Percentiles rank a stretch among this genome's conserved stretches.
phyloP scores from a whole-genome alignment of 2,113 vertebrate species.

The Promerops cafer region DNA sequence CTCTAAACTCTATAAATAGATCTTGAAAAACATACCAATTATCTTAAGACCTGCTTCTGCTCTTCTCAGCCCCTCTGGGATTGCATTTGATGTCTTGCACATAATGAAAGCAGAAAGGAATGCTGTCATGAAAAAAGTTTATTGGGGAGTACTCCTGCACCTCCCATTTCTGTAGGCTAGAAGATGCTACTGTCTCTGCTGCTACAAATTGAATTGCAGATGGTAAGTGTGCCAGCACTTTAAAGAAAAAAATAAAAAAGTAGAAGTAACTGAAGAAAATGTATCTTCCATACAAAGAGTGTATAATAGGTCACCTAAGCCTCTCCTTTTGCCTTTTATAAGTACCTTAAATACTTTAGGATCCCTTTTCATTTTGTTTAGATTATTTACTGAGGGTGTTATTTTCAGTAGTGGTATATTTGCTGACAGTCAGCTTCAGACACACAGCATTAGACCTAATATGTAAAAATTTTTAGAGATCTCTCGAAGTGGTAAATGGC shows the following conservation, averaged over 20 bases:
- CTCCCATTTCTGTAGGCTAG: not conserved
- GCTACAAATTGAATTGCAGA: not conserved
- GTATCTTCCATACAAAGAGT: not conserved
- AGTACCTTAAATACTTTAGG: not conserved
- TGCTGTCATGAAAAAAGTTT: not conserved
- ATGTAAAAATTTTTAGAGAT: not conserved
- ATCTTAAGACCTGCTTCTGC: not conserved
- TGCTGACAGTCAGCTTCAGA: not conserved
- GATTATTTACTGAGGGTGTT: not conserved
- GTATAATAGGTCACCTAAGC: not conserved
- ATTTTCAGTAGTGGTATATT: not conserved
- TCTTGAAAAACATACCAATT: constrained; percentile 4
- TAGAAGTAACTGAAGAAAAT: not conserved
- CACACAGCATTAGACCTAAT: not conserved
- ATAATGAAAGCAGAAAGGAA: not conserved
- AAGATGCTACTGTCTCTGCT: not conserved
- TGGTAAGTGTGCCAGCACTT: not conserved
- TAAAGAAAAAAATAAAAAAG: not conserved
- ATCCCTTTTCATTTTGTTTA: not conserved
- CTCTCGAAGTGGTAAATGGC: not conserved
- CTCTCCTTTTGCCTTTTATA: not conserved
- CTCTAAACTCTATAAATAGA: not conserved
- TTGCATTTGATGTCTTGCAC: not conserved
- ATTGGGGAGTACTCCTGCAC: not conserved
- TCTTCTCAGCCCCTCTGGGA: not conserved